These are phyloP conservation scores for Mellilla xanthometata DNA, from an alignment of 2,888 invertebrate species.

Conservation along the genomic window DNA sequence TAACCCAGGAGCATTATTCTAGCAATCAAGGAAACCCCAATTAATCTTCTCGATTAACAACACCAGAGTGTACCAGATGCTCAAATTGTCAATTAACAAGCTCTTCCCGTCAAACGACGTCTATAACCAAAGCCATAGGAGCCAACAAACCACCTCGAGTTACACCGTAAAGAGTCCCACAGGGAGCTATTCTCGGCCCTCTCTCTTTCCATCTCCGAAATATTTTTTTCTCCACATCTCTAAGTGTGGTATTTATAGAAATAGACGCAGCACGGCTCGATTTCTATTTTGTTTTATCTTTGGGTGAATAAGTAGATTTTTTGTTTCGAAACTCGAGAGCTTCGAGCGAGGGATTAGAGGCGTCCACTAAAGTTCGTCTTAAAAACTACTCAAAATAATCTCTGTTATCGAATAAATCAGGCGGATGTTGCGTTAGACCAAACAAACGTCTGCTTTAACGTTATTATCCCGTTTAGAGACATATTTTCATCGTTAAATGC, in stretches of 20 bases:
- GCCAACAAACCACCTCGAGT: constrained; percentile 38
- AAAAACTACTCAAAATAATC: constrained; percentile 15
- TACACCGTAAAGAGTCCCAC: constrained; percentile 69
- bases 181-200: constrained; percentile 78
- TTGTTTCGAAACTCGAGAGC: constrained; percentile 27
- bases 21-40: neutral
- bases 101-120: constrained; percentile 5
- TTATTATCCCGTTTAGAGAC: constrained; percentile 3
- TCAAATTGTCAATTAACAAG: constrained; percentile 19
- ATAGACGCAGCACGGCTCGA: constrained; percentile 56
- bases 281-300: constrained; percentile 56
- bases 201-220: constrained; percentile 59
- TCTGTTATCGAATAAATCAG: constrained; percentile 18
- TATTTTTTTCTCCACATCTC: constrained; percentile 54
- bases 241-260: constrained; percentile 78
- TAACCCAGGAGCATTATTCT: too few relatives aligned
- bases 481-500: constrained; percentile 2
- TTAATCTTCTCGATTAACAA: neutral
- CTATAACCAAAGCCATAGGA: constrained; percentile 5
- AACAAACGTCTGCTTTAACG: constrained; percentile 15
- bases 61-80: constrained; percentile 1
- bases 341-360: constrained; percentile 32
- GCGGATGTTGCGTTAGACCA: constrained; percentile 8
- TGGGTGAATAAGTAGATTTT: constrained; percentile 41
- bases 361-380: constrained; percentile 28